These are phyloP conservation scores for Liodrosophila aerea DNA, from an alignment of 2,888 invertebrate genomes.

Conservation along the genomic window DNA sequence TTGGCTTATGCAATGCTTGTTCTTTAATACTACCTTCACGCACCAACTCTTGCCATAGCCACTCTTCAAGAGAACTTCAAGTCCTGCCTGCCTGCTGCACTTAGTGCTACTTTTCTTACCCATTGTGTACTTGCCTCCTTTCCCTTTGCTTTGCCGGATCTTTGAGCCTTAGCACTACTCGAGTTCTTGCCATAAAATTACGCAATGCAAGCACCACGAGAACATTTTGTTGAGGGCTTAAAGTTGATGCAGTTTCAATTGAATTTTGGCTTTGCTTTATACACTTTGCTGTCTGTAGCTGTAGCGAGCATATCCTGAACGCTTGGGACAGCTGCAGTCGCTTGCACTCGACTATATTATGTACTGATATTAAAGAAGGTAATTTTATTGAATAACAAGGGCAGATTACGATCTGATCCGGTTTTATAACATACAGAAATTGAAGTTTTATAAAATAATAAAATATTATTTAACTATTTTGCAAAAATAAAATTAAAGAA, in stretches of 20 bases:
- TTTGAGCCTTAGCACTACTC: slow-evolving; percentile 8
- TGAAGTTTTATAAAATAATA: too few species aligned
- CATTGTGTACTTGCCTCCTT: slow-evolving; percentile 17
- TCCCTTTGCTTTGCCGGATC: slow-evolving; percentile 15
- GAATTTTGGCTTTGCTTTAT: not conserved
- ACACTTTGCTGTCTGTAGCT: not conserved
- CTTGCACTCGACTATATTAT: too few species aligned
- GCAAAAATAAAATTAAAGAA: too few species aligned
- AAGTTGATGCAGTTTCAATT: not conserved
- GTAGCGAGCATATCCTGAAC: not conserved
- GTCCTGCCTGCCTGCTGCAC: too few species aligned
- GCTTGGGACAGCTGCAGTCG: too few species aligned
- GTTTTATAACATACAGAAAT: too few species aligned
- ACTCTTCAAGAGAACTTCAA: slow-evolving; percentile 14
- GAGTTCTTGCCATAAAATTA: not conserved
- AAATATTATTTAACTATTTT: too few species aligned
- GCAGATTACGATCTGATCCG: too few species aligned
- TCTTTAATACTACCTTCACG: slow-evolving; percentile 1
- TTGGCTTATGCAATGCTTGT: slow-evolving; percentile 36
- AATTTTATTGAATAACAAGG: too few species aligned
- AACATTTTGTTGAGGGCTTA: not conserved
- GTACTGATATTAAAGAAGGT: too few species aligned
- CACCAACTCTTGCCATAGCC: not conserved
- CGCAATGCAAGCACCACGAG: not conserved
- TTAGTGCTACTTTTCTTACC: not conserved